Conservation (phyloP, 2,113 vertebrate species). For the Trichomycterus rosablanca region DNA sequence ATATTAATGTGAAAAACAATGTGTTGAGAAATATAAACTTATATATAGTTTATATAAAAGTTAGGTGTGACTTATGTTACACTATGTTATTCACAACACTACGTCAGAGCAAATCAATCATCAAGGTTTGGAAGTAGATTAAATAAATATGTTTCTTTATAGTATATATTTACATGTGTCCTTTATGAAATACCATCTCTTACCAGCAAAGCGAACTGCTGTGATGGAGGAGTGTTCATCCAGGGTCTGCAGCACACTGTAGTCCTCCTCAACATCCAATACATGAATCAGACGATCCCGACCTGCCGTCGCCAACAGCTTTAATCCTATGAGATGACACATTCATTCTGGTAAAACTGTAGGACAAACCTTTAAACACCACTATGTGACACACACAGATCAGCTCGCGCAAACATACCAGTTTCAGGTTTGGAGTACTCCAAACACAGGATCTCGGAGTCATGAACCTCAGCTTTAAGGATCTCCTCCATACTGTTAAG, state of each 20-base stretch:
- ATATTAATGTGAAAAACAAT: too few relatives aligned
- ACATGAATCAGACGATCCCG: conserved; percentile 92
- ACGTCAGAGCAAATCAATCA: too few relatives aligned
- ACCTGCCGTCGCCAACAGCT: conserved; percentile 87
- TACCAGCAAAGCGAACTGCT: conserved; percentile 92
- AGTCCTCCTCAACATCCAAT: conserved; percentile 82
- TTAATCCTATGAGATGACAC: conserved; percentile 73
- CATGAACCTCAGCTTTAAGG: conserved; percentile 86
- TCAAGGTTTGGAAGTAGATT: too few relatives aligned
- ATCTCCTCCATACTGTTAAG: conserved; percentile 81
- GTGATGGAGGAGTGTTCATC: conserved; percentile 97
- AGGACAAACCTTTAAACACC: conserved; percentile 19
- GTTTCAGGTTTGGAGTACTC: conserved; percentile 93
- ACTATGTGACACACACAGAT: background rate
- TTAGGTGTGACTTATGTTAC: too few relatives aligned
- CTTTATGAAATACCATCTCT: background rate
- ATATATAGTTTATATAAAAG: too few relatives aligned
- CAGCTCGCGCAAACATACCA: conserved; percentile 51
- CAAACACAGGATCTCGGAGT: conserved; percentile 90
- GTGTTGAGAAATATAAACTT: too few relatives aligned
- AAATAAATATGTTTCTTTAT: too few relatives aligned
- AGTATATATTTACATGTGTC: too few relatives aligned
- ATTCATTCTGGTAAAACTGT: too few relatives aligned
- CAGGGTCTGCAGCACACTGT: conserved; percentile 85
- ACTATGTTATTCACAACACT: too few relatives aligned